These are phyloP conservation scores for Romanogobio albipinnatus DNA, from an alignment of 2,113 vertebrate genomes.

Conservation along the genomic window DNA sequence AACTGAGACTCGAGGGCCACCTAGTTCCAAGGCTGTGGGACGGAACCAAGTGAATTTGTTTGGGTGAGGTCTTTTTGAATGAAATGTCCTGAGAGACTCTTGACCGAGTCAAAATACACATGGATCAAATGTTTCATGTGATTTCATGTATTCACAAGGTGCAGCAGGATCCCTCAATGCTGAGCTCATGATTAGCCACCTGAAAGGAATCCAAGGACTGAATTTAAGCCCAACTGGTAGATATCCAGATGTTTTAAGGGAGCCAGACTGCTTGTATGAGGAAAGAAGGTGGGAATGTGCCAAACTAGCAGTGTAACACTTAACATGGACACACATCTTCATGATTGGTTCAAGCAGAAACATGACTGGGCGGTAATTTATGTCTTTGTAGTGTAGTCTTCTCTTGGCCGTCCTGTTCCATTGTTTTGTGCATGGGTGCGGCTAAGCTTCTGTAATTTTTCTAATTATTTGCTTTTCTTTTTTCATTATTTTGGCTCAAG, in stretches of 20 bases:
- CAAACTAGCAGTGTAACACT: background rate
- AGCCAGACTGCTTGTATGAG: constrained; percentile 20
- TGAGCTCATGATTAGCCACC: constrained; percentile 23
- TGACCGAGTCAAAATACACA: constrained; percentile 46
- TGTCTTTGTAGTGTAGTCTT: constrained; percentile 9
- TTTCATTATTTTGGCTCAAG: background rate
- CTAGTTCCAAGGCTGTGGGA: constrained; percentile 40
- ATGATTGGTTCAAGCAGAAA: constrained; percentile 51
- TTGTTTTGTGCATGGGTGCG: constrained; percentile 29
- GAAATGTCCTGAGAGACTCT: constrained; percentile 26
- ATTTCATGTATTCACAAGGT: constrained; percentile 38
- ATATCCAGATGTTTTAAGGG: constrained; percentile 39
- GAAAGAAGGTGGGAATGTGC: background rate
- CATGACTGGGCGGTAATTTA: constrained; percentile 59
- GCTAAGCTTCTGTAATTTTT: constrained; percentile 19
- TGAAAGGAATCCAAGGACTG: constrained; percentile 31
- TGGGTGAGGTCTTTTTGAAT: constrained; percentile 5
- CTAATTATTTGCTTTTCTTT: background rate
- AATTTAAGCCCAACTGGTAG: constrained; percentile 25
- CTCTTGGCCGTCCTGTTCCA: constrained; percentile 48
- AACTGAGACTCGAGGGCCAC: constrained; percentile 45
- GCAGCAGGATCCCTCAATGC: constrained; percentile 30
- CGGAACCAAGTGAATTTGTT: constrained; percentile 14
- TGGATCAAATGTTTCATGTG: constrained; percentile 37
- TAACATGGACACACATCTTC: constrained; percentile 38